Evolutionary conservation across 2,888 invertebrate species (phyloP), one percentile per base, ranked within the genome.

Genomic region (Tridacna crocea): DNA sequence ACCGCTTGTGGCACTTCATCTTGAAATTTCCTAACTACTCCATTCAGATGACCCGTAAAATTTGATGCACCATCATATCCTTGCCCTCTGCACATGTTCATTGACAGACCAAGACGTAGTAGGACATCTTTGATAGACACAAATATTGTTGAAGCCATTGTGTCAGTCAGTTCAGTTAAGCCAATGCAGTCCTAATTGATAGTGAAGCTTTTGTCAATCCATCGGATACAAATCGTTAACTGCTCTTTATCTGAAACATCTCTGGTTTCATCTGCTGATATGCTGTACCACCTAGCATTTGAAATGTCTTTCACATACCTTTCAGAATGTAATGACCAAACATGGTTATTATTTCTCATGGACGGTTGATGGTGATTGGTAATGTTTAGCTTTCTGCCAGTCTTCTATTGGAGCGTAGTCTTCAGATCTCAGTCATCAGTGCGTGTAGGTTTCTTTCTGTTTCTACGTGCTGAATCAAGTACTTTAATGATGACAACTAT

Each of bases 61-160:
- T 51, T 51, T 51, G 51, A 51, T 51, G 51, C 51, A 51, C 51
- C 51, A 51, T 51, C 51, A 51, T 51, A 51, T 51, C 51, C 51
- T 51, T 51, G 51, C 51, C 51, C 51, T 51, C 51, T 51, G 51
- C 51, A 51, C 51, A 51, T 51, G 51, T 51, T 51, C 51, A 51
- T 51, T 51, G 51, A 51, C 51, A 51, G 51, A 51, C 51, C 51
- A 51, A 51, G 51, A 13, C 51, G 51, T 51, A 51, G 51, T n/a
- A n/a, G n/a, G 51, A 51, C 51, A 51, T 51, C 51, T 51, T 51
- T 51, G 51, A 51, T 51, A 13, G 51, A 51, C 17, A 17, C 51
- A 51, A 51, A 51, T 51, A 51, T 51, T 51, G 51, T 51, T 51
- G 51, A 51, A 51, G 17, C 51, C 51, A 13, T 51, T 51, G 51